Base-by-base conservation (phyloP, 2,797 vertebrate species). In the Tapirus indicus region DNA sequence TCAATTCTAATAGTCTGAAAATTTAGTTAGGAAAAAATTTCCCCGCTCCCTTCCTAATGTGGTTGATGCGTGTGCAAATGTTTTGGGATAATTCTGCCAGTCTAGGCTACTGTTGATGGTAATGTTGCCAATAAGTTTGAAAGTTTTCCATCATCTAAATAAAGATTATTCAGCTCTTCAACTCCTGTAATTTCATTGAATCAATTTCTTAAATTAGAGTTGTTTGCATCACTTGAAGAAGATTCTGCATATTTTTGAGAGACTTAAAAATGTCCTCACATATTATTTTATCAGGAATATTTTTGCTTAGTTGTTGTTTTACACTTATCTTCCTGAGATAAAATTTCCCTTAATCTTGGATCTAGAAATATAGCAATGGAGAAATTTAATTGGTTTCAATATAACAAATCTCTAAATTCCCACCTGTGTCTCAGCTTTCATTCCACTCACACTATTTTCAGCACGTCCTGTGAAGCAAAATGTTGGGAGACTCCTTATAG, bases 301-400 rank as follows among this genome's bases (percentile, higher is more conserved):
- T 87, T 93, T 95, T 84, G 58, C 21, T 89, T 77, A 47, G 47
- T 29, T 93, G 8, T 64, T 72, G 6, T 44, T 85, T 94, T 52
- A 85, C 27, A 60, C 17, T 88, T 84, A 94, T 25, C 18, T 91
- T 6, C 27, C 6, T 88, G 12, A 35, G 10, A 47, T 41, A 56
- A 66, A 92, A 35, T 56, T 25, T 32, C 7, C 8, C 6, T 79
- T 20, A 35, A 47, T 68, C 23, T 60, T 94, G 58, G 29, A 47
- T 79, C n/a, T 83, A 96, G 64, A 74, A 83, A 69, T 72, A 38
- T 0, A 78, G 10, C 38, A 56, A 66, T 71, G 18, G 7, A 89
- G 27, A 95, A 68, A 77, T 94, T 62, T 52, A 56, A 82, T 49
- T 56, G 27, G 9, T 79, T 94, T 89, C 25, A 58, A 6, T 84